phyloP scores from a whole-genome alignment of 2,888 invertebrate species.

The Cyrtodaria siliqua region DNA sequence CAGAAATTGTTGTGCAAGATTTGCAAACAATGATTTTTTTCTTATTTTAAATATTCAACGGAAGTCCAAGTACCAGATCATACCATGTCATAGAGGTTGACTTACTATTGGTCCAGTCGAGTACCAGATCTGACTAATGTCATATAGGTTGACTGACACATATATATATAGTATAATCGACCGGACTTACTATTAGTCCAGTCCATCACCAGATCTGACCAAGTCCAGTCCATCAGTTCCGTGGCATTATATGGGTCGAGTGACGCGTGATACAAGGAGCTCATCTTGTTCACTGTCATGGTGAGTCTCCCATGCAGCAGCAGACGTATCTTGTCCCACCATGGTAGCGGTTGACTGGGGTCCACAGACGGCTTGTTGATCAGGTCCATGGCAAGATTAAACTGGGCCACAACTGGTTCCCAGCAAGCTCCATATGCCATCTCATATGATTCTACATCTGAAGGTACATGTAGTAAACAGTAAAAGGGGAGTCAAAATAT shows the following conservation, averaged over 20 bases:
- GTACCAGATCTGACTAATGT: too few relatives aligned
- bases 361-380: constrained; percentile 88
- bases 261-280: constrained; percentile 97
- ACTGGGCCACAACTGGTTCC: constrained; percentile 98
- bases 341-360: constrained; percentile 96
- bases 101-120: too few relatives aligned
- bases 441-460: constrained; percentile 93
- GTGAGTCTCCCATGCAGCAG: constrained; percentile 97
- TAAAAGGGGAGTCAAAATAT: too few relatives aligned
- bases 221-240: constrained; percentile 99
- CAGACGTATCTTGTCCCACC: constrained; percentile 98
- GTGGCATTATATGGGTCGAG: constrained; percentile 99
- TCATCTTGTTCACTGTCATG: constrained; percentile 94
- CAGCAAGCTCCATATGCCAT: constrained; percentile 99
- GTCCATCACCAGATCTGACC: constrained; percentile 96
- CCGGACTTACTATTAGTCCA: constrained; percentile 93
- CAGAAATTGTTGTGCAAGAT: too few relatives aligned
- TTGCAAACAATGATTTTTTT: too few relatives aligned
- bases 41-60: too few relatives aligned
- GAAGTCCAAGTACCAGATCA: too few relatives aligned
- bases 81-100: too few relatives aligned
- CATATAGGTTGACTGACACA: too few relatives aligned
- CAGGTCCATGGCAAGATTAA: constrained; percentile 93
- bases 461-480: too few relatives aligned
- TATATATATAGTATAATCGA: background rate